Base-by-base conservation (phyloP, 2,888 invertebrate genomes). In the Byasa hedistus region DNA sequence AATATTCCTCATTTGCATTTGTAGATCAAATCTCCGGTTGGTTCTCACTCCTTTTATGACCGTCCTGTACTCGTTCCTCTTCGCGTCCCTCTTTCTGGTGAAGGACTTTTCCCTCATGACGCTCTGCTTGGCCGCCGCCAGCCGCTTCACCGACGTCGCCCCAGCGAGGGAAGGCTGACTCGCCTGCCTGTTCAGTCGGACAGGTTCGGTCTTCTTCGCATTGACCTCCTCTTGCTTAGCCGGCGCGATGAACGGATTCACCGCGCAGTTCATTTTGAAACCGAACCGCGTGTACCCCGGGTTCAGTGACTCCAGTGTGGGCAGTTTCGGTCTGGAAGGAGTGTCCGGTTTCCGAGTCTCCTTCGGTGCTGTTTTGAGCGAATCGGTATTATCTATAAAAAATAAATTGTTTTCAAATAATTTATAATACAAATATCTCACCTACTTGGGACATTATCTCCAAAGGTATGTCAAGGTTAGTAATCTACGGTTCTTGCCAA, bases 1-100 rank as follows among this genome's bases (percentile, higher is more conserved):
- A 19, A 92, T 73, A 71, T 93, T 93, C 24, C 95, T 92, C 81
- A 94, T 90, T 73, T 93, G 89, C 95, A 95, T 96, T 75, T 95
- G 94, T 64, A 96, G 80, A 65, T 96, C 95, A 73, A 96, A 96
- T 56, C 96, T 87, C 52, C 95, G 89, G 81, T 96, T 96, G 0
- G 94, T 94, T 51, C 96, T 86, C 0, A 96, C 95, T 0, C 95
- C 95, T 69, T 94, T 94, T 0, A 95, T 86, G 7, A 91, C 77
- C 0, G 86, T 87, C 60, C 94, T 87, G 57, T 81, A 89, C 64
- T 91, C 86, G 22, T 82, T 85, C 64, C 92, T 84, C 23, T 73
- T 82, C 1, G 71, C 69, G 21, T 75, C 78, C 17, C 85, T 80
- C 66, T 82, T 88, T 19, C 84, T 85, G 0, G 84, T 73, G 23